phyloP scores from a whole-genome alignment of 2,888 invertebrate species.

The Drosophila stalkeri region DNA sequence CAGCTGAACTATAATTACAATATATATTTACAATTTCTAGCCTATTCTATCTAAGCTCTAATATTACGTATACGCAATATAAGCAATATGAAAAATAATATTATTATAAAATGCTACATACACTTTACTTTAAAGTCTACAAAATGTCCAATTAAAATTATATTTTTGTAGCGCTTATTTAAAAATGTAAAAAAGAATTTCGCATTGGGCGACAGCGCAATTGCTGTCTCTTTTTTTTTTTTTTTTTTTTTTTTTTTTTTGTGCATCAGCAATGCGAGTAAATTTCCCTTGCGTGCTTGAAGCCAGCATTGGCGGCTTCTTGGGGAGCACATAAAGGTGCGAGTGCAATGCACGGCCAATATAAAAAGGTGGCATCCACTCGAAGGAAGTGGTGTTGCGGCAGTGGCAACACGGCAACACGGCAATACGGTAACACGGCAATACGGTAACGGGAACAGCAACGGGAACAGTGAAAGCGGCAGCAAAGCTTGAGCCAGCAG shows the following conservation, averaged over 20 bases:
- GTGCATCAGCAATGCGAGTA: not conserved
- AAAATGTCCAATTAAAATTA: constrained; percentile 3
- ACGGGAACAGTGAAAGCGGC: constrained; percentile 11
- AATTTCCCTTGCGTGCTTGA: constrained; percentile 13
- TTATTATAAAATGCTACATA: too few species aligned
- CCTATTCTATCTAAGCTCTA: not conserved
- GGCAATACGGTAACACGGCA: too few species aligned
- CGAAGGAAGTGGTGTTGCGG: constrained; percentile 47
- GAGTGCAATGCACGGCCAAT: constrained; percentile 63
- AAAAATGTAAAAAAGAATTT: not conserved
- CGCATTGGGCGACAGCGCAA: not conserved
- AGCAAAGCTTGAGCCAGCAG: constrained; percentile 27
- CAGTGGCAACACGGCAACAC: not conserved
- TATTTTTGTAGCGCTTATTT: not conserved
- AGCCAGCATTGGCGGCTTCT: constrained; percentile 44
- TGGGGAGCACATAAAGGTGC: constrained; percentile 36
- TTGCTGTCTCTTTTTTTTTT: not conserved
- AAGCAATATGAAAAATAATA: too few species aligned
- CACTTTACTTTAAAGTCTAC: not conserved
- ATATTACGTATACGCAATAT: not conserved
- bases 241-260: not conserved
- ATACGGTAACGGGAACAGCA: constrained; percentile 33
- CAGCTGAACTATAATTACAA: too few species aligned
- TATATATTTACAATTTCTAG: too few species aligned
- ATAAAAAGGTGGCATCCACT: constrained; percentile 28